phyloP scores from a whole-genome alignment of 1,140 invertebrate genomes.

The Cepaea nemoralis region DNA sequence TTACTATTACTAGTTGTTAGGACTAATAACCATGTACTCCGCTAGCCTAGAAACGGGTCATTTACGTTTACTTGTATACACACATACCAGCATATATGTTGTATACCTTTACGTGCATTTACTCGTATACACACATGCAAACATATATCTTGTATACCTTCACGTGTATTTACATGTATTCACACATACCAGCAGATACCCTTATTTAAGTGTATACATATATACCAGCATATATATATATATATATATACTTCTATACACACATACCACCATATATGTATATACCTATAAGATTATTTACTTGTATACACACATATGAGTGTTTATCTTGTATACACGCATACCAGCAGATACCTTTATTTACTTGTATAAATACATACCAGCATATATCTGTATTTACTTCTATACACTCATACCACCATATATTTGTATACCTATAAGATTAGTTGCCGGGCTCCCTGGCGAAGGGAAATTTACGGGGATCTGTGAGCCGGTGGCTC shows the following conservation, averaged over 20 bases:
- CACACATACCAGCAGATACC: not conserved
- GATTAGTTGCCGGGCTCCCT: too few species aligned
- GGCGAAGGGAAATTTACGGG: too few species aligned
- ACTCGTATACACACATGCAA: conserved; percentile 4
- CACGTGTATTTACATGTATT: conserved; percentile 1
- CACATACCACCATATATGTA: not conserved
- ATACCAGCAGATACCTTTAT: not conserved
- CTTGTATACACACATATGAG: not conserved
- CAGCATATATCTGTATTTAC: not conserved
- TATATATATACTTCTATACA: conserved; percentile 3
- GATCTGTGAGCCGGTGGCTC: too few species aligned
- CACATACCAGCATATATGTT: too few species aligned
- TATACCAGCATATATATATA: conserved; percentile 2
- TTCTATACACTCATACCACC: not conserved
- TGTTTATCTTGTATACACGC: not conserved
- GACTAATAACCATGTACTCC: too few species aligned
- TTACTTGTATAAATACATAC: not conserved
- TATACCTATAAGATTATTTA: not conserved
- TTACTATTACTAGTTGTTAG: too few species aligned
- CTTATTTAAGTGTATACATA: not conserved
- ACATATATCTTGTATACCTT: not conserved
- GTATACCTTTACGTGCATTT: not conserved
- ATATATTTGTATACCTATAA: not conserved
- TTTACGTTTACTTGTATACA: too few species aligned
- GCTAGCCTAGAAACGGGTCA: too few species aligned